Conservation (phyloP, 2,888 invertebrate species). For the Meandrusa payeni region DNA sequence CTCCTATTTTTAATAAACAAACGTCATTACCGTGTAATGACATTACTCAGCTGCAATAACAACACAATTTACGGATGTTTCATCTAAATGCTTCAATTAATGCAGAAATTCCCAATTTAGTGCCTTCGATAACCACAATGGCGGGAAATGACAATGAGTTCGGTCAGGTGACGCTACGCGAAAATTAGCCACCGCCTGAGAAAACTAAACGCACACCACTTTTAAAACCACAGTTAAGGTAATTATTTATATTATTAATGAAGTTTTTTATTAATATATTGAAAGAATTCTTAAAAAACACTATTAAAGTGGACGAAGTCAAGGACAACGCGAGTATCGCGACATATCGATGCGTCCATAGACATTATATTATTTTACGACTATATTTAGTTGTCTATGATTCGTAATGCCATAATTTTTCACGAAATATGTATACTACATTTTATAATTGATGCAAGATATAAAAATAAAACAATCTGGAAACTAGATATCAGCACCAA, state of each 20-base stretch:
- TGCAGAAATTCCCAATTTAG: conserved; percentile 38
- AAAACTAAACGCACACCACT: conserved; percentile 39
- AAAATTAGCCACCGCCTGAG: conserved; percentile 45
- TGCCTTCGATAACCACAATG: conserved; percentile 73
- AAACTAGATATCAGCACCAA: no score
- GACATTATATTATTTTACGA: conserved; percentile 30
- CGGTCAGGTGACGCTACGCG: conserved; percentile 79
- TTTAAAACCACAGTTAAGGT: conserved; percentile 39
- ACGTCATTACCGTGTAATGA: conserved; percentile 80
- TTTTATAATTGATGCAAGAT: no score
- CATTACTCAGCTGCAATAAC: conserved; percentile 63
- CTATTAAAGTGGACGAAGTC: conserved; percentile 64
- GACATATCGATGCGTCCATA: conserved; percentile 64
- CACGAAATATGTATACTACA: no score
- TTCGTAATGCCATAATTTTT: no score
- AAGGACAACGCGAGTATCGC: conserved; percentile 66
- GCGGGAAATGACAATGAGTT: conserved; percentile 81
- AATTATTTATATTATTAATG: conserved; percentile 32
- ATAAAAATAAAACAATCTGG: no score
- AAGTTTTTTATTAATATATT: conserved; percentile 39
- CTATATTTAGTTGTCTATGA: conserved; percentile 3
- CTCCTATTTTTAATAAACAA: conserved; percentile 78
- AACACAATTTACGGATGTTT: conserved; percentile 45
- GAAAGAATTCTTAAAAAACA: conserved; percentile 59
- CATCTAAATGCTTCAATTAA: conserved; percentile 47